Base-by-base conservation (phyloP, 2,113 vertebrate species). In the Talpa occidentalis region DNA sequence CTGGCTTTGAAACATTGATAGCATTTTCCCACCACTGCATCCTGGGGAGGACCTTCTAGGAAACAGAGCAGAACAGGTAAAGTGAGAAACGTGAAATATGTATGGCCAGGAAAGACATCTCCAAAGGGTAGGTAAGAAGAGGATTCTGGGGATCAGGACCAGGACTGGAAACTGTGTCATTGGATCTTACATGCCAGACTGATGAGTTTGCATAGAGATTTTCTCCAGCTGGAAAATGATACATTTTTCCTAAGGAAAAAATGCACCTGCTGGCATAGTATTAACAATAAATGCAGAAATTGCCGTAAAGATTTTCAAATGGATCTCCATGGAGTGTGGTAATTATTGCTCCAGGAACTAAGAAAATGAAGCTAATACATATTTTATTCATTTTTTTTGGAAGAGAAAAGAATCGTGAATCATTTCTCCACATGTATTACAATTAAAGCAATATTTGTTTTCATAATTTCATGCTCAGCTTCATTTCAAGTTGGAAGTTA, bases 371-470 rank as follows among this genome's bases (percentile, higher is more conserved):
- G 22, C 16, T 32, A 26, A 40, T 77, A 40, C 17, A 35, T 40
- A 40, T 19, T 95, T 35, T 19, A 85, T 37, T 85, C 49, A 79
- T 32, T 15, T 40, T 37, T 69, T 88, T 30, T 35, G 14, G 15
- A 78, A 80, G 11, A 73, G 56, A 22, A 82, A 76, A 73, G 28
- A 73, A 21, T 70, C 86, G 44, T 70, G n/a, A 56, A 56, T 15
- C 37, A 32, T 59, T 32, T 77, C 35, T 76, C 90, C 26, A 70
- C 49, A 54, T 83, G 5, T 70, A 76, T 91, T 83, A 91, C 86
- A 30, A 88, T n/a, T 52, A 62, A 83, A 89, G 11, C 67, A 74
- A 2, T 77, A 60, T 89, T 94, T 91, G 19, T 85, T 95, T 96
- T 88, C 16, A 42, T 87, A 47, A 83, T 59, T 90, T 84, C 60